Evolutionary conservation across 2,888 invertebrate species (phyloP).

Genomic region (Imbricaverruca yamaguchii): DNA sequence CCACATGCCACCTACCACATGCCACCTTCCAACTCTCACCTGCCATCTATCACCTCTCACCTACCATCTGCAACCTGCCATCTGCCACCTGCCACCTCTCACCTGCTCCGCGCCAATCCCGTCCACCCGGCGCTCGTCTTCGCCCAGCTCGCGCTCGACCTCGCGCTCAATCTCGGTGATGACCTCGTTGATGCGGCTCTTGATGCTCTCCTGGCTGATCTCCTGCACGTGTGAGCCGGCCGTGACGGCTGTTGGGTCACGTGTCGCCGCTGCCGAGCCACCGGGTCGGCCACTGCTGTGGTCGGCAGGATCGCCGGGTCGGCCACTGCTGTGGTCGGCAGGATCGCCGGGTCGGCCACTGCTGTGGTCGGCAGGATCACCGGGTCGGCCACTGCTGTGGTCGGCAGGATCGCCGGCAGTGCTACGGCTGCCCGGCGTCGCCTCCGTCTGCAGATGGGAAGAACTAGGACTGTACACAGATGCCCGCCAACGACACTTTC

Average conservation of each 20-base stretch:
- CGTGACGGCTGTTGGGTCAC: background rate
- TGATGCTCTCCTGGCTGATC: slow-evolving; percentile 9
- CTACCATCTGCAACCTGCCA: no score
- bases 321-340: background rate
- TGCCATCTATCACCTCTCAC: no score
- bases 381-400: background rate
- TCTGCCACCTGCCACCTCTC: no score
- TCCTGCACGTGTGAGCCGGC: background rate
- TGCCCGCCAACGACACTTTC: no score
- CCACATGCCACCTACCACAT: no score
- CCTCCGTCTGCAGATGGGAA: no score
- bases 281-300: background rate
- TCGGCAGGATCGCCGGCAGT: background rate
- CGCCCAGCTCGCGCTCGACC: background rate
- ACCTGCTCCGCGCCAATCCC: background rate
- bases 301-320: background rate
- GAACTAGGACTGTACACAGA: no score
- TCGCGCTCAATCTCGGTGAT: slow-evolving; percentile 10
- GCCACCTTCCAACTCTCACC: no score
- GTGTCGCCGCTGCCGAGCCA: background rate
- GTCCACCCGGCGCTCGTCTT: background rate
- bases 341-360: background rate
- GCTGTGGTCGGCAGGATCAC: background rate
- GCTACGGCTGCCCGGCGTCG: no score
- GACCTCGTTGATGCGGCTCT: slow-evolving; percentile 3